Conservation (phyloP, 2,113 vertebrate genomes). For the Octodon degus region DNA sequence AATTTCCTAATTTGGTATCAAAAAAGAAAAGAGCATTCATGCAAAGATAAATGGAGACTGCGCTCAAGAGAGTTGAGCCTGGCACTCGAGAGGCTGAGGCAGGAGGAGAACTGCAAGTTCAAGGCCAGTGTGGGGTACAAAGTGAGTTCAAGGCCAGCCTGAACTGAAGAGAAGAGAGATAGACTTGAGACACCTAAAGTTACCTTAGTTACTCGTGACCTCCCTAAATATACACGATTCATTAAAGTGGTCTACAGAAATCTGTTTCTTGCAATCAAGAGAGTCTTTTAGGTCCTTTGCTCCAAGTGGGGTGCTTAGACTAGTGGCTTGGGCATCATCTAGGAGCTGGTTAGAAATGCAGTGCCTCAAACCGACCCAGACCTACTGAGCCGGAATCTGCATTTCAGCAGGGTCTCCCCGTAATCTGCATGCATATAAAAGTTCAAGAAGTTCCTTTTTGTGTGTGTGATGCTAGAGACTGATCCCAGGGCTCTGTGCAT, state of each 20-base stretch:
- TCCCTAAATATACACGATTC: background rate
- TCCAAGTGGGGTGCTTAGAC: background rate
- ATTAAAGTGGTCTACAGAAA: slow-evolving; percentile 16
- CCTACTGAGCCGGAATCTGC: background rate
- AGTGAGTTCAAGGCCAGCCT: too few relatives aligned
- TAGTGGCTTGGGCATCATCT: background rate
- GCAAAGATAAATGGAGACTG: slow-evolving; percentile 10
- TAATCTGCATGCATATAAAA: background rate
- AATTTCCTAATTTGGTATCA: background rate
- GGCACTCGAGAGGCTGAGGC: too few relatives aligned
- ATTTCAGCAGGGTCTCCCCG: background rate
- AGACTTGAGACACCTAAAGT: background rate
- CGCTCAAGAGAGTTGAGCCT: background rate
- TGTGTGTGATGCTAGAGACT: background rate
- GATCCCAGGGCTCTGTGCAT: background rate
- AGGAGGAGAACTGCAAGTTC: too few relatives aligned
- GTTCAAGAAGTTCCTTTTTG: background rate
- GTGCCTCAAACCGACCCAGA: background rate
- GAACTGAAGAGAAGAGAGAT: background rate
- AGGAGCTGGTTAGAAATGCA: background rate
- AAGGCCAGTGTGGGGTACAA: too few relatives aligned
- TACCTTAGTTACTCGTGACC: background rate
- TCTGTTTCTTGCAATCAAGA: background rate
- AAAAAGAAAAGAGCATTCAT: slow-evolving; percentile 8
- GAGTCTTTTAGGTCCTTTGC: background rate